Conservation (phyloP, 2,888 invertebrate species). For the Erebia aethiops region DNA sequence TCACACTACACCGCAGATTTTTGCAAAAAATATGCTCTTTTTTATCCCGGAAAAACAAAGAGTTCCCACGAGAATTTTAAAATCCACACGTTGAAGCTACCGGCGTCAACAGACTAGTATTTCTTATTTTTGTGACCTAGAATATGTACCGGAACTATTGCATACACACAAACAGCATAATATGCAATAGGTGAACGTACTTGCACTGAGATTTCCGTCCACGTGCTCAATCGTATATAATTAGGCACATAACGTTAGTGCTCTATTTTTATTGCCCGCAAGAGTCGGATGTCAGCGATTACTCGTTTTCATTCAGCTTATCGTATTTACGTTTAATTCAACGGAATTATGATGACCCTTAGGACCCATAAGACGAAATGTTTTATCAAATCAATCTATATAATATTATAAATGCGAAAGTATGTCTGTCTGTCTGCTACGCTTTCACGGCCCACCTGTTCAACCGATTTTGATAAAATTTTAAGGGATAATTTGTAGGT, state of each 20-base stretch:
- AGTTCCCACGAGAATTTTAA: too few relatives aligned
- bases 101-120: too few relatives aligned
- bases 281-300: constrained; percentile 17
- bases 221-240: constrained; percentile 32
- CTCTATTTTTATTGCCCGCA: constrained; percentile 28
- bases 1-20: too few relatives aligned
- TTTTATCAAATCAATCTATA: background rate
- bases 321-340: background rate
- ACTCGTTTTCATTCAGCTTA: background rate
- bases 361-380: background rate
- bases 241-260: constrained; percentile 1
- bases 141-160: background rate
- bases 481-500: too few relatives aligned
- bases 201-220: constrained; percentile 30
- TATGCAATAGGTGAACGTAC: constrained; percentile 31
- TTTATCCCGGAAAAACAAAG: too few relatives aligned
- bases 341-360: background rate
- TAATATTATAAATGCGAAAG: too few relatives aligned
- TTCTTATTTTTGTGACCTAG: too few relatives aligned
- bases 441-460: too few relatives aligned
- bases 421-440: too few relatives aligned
- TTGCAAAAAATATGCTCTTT: too few relatives aligned
- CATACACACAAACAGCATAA: background rate
- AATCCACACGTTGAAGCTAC: too few relatives aligned
- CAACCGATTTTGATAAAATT: too few relatives aligned